Base-by-base conservation (phyloP, 35 echinoderm and acorn worm species). In the Apostichopus japonicus region DNA sequence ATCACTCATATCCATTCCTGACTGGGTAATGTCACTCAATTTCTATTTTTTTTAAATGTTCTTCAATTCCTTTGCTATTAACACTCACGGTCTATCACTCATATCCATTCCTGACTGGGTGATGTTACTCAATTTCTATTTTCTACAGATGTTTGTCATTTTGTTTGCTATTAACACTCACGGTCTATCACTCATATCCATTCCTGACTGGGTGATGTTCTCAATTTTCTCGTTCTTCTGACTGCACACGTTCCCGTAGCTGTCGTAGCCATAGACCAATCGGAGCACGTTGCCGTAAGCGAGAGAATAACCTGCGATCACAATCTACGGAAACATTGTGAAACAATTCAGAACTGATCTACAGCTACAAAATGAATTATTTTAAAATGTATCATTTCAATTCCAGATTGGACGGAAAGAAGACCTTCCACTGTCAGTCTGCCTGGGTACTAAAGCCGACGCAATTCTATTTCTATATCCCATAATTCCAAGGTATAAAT, bases 191-290 rank as follows among this genome's bases (percentile, higher is more conserved):
- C 73, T 95, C 94, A 95, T 98, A 53, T 98, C 94, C 96, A 89
- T 95, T 79, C 96, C 96, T 63, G 96, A 98, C 4, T 61, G 19
- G n/a, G 92, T 72, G 14, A 98, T 80, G 10, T 92, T 93, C 53
- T 81, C 88, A 70, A 95, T 92, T 62, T 93, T 77, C 21, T 78
- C n/a, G 90, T 98, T 98, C 58, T 90, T 92, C 88, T 86, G 83
- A 10, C 92, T 92, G 61, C 96, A 98, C 33, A 98, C 65, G 54
- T 98, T 98, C 14, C 96, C 96, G 77, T 98, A 98, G 94, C 96
- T 98, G 89, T 98, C 96, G 83, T 98, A 98, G 88, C 96, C 96
- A 25, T 93, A 95, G 21, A 98, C 90, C 56, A 98, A 23, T 54
- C 94, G 17, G 5, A 93, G 77, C 23, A 98, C 96, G 67, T 95